Evolutionary conservation across 2,888 invertebrate genomes (phyloP).

Genomic region (Ectemnius cavifrons): DNA sequence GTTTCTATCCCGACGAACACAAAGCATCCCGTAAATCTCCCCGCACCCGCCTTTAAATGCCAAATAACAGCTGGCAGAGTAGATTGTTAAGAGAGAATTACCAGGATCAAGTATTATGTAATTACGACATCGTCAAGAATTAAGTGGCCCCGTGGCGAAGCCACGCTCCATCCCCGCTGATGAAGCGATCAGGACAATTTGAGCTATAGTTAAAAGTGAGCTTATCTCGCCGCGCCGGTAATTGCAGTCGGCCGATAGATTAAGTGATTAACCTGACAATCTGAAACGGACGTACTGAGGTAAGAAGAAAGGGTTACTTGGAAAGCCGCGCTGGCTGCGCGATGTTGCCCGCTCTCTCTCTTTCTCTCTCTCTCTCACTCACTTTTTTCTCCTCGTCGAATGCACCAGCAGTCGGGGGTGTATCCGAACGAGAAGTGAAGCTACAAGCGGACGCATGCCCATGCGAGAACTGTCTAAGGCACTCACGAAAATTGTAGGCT

Average conservation of each 20-base stretch:
- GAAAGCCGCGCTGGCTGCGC: slow-evolving; percentile 15
- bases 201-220: slow-evolving; percentile 45
- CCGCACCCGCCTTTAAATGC: no score
- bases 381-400: neutral
- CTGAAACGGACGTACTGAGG: slow-evolving; percentile 33
- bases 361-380: neutral
- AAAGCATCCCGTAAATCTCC: neutral
- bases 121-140: neutral
- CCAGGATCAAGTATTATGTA: neutral
- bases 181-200: slow-evolving; percentile 47
- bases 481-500: slow-evolving; percentile 61
- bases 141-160: neutral
- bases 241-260: slow-evolving; percentile 43
- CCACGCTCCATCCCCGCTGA: slow-evolving; percentile 18
- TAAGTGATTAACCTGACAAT: slow-evolving; percentile 58
- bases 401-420: no score
- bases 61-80: no score
- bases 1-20: neutral
- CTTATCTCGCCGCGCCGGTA: slow-evolving; percentile 40
- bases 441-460: slow-evolving; percentile 19
- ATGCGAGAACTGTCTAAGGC: slow-evolving; percentile 47
- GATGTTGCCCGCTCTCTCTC: no score
- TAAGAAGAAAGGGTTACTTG: slow-evolving; percentile 28
- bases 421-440: slow-evolving; percentile 9
- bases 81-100: neutral